Evolutionary conservation across 2,797 vertebrate genomes (phyloP), one percentile per base, ranked within the genome.

Genomic region (Centropyge bicolor): DNA sequence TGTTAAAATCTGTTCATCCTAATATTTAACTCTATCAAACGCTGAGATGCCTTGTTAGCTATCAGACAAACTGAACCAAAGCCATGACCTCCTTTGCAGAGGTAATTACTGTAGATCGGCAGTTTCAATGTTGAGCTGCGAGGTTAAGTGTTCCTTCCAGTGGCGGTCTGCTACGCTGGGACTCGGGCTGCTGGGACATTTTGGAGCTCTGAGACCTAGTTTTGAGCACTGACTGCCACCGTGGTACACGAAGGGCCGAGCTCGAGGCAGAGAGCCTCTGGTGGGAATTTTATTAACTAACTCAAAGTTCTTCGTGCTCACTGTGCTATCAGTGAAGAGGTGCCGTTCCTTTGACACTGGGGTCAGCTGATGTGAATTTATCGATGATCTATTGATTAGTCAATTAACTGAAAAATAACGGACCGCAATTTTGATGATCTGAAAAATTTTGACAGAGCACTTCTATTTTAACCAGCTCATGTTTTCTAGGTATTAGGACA

Each of bases 151-250:
- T 27, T 64, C 45, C 17, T 59, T 66, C 51, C 31, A 1, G 6
- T 16, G 54, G 17, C 52, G 24, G 57, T 14, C n/a, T 41, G 56
- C 17, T 20, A 56, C 8, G 4, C 52, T 52, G 69, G 72, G 61
- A 76, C 78, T 57, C 20, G 31, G 24, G 54, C 74, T 61, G 17
- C 55, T 57, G 76, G 70, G 81, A 80, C 71, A 69, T 40, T 64
- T 7, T 14, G 3, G 40, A 51, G 72, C 82, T 79, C 70, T 38
- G 74, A 85, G 78, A 70, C 72, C 52, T 22, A 9, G 24, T 70
- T 70, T 79, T 49, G 49, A 85, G 27, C 51, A 69, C 60, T 1
- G 48, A 67, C 46, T 43, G 60, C 43, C 43, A 54, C 22, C n/a
- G 35, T 9, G 35, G 31, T 22, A 11, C 31, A 67, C n/a, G 35